Conservation (phyloP, 2,797 vertebrate genomes). For the Manis javanica region DNA sequence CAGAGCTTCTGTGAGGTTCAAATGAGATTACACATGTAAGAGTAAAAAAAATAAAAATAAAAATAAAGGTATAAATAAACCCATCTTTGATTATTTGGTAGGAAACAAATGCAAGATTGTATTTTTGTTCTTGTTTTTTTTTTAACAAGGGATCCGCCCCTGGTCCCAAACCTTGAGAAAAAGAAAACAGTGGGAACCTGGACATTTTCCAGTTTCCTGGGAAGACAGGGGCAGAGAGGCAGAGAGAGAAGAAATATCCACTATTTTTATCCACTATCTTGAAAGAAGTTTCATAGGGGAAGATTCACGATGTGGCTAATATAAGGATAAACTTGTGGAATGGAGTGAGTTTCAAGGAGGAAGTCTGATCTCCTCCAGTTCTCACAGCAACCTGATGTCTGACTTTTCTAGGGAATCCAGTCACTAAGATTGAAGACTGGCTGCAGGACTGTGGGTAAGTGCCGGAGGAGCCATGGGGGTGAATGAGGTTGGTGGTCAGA, state of each 20-base stretch:
- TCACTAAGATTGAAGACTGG: conserved; percentile 93
- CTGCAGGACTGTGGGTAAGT: conserved; percentile 93
- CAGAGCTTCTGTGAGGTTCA: neutral
- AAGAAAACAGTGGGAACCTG: neutral
- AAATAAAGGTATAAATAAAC: neutral
- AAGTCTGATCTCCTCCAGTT: neutral
- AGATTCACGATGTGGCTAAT: neutral
- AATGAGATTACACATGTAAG: neutral
- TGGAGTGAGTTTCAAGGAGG: neutral
- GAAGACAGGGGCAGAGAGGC: neutral
- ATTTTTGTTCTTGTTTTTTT: neutral
- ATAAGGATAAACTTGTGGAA: neutral
- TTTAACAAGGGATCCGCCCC: neutral
- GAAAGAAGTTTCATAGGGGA: neutral
- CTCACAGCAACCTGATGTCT: neutral
- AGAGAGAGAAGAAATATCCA: neutral
- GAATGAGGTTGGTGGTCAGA: neutral
- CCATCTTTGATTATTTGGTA: neutral
- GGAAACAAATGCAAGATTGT: neutral
- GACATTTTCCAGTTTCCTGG: conserved; percentile 18
- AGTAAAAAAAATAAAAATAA: neutral
- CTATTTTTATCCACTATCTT: neutral
- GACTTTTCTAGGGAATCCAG: conserved; percentile 89
- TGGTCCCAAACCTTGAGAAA: neutral
- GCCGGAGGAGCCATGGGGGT: accelerated